These are phyloP conservation scores for Oscheius myriophilus DNA, from an alignment of 2,888 invertebrate species.

Conservation along the genomic window DNA sequence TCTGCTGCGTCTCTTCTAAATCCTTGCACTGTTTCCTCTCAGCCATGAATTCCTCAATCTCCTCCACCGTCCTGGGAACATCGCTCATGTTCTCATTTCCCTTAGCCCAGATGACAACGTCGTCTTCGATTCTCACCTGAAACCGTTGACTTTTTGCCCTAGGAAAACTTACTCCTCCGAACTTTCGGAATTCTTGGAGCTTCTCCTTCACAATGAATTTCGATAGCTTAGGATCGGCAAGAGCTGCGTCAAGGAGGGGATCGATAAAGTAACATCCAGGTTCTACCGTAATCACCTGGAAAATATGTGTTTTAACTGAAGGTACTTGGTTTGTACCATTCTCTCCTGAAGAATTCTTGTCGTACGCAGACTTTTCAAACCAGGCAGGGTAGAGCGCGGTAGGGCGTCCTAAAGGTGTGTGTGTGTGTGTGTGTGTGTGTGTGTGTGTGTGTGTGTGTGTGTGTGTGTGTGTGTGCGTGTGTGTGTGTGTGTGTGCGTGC, in stretches of 20 bases:
- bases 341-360: conserved; percentile 79
- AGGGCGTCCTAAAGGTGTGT: conserved; percentile 49
- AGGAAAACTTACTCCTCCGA: conserved; percentile 80
- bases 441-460: too few species aligned
- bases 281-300: conserved; percentile 83
- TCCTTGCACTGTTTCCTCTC: background rate
- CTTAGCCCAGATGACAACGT: conserved; percentile 85
- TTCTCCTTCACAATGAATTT: conserved; percentile 83
- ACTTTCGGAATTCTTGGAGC: conserved; percentile 82
- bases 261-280: conserved; percentile 96
- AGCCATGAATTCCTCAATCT: conserved; percentile 70
- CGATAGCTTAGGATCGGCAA: conserved; percentile 79
- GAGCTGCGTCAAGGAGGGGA: conserved; percentile 81
- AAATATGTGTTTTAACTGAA: background rate
- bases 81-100: conserved; percentile 84
- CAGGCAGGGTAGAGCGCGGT: conserved; percentile 78
- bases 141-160: background rate
- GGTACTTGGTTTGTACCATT: conserved; percentile 76
- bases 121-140: conserved; percentile 90
- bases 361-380: conserved; percentile 83
- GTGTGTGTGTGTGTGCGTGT: too few species aligned
- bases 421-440: too few species aligned
- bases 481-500: too few species aligned
- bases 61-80: conserved; percentile 81
- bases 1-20: conserved; percentile 3